Base-by-base conservation (phyloP, 2,797 vertebrate genomes). In the Lycodopsis pacificus region DNA sequence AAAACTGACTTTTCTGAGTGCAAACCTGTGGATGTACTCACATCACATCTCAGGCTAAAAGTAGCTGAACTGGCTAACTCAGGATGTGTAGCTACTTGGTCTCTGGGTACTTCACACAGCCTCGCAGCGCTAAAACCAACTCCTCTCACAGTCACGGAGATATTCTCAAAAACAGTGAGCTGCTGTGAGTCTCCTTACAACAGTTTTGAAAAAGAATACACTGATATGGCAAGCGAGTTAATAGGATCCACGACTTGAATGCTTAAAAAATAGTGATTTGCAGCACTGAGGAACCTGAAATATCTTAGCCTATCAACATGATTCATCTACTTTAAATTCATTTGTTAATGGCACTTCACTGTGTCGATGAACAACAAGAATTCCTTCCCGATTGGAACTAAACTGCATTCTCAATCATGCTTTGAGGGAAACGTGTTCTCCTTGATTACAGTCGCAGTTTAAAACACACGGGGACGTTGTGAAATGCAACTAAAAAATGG, bases 1-100 rank as follows among this genome's bases (percentile, higher is more conserved):
- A 1, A 44, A 38, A 61, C 34, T 42, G 4, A 63, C 46, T 38
- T 53, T 14, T 73, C 15, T 25, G n/a, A 49, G 5, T 22, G 10
- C 49, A 70, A 77, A 71, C 25, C 27, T 27, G 36, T 12, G 14
- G 25, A 51, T 53, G 25, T n/a, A 64, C n/a, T 56, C 19, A 56
- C 27, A 56, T 13, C 65, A 1, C 27, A 57, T 36, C 62, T 10
- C 1, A 25, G 15, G 15, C 19, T 25, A 56, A 20, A 38, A 74
- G n/a, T 25, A 32, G 30, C 53, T 56, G 25, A 30, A 30, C 2
- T 53, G 17, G 32, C 34, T 72, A 19, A 34, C 32, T 34, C 7
- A 34, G 32, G 6, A 34, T 6, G 4, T 5, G 30, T 30, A 5
- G 4, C 4, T 30, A 40, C 38, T 40, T 40, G 38, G 38, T 40